Evolutionary conservation across 2,113 vertebrate species (phyloP).

Genomic region (Helogale parvula): DNA sequence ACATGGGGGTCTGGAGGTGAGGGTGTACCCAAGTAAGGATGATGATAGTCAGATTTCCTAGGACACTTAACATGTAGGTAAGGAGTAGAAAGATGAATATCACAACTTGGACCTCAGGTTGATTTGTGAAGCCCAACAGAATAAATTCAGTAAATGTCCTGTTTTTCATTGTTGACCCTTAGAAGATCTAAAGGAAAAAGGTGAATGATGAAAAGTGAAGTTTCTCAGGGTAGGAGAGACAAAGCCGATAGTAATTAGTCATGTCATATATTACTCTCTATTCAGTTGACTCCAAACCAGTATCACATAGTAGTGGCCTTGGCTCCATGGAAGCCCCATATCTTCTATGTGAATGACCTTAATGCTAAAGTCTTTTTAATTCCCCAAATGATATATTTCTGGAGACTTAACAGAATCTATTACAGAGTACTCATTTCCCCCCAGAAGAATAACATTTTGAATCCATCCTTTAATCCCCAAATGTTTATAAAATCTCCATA

Average conservation of each 20-base stretch:
- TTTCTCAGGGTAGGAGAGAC: not conserved
- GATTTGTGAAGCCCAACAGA: constrained; percentile 63
- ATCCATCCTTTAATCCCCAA: not conserved
- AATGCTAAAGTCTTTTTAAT: not conserved
- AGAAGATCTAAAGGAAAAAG: constrained; percentile 19
- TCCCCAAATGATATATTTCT: not conserved
- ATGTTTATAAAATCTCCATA: not conserved
- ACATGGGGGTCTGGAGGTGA: constrained; percentile 69
- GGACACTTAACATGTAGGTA: constrained; percentile 56
- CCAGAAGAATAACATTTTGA: not conserved
- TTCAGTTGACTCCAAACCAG: not conserved
- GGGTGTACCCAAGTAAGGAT: constrained; percentile 59
- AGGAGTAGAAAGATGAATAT: constrained; percentile 62
- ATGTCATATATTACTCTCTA: not conserved
- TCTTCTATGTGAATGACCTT: not conserved
- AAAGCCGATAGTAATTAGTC: not conserved
- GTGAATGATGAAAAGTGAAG: not conserved
- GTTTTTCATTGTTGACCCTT: constrained; percentile 59
- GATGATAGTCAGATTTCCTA: constrained; percentile 69
- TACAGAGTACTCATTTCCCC: not conserved
- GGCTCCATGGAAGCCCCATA: not conserved
- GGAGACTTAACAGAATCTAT: not conserved
- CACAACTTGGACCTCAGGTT: constrained; percentile 36
- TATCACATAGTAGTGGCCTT: not conserved
- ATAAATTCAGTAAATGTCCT: constrained; percentile 56